Conservation (phyloP, 2,113 vertebrate species). For the Sylvia atricapilla region DNA sequence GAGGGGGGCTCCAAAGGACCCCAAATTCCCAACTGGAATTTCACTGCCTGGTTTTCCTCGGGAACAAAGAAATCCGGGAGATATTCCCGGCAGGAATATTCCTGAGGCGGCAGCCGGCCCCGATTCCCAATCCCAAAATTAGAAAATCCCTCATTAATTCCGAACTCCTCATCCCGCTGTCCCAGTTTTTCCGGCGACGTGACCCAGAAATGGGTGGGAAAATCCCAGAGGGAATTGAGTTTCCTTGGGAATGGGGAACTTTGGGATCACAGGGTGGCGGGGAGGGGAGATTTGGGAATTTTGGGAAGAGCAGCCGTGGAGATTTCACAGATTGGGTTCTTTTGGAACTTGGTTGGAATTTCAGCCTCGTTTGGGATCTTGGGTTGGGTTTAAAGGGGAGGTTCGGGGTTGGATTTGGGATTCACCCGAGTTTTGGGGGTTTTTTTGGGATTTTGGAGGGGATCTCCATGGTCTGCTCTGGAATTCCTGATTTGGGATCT, state of each 20-base stretch:
- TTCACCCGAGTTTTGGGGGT: neutral
- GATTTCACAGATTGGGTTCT: neutral
- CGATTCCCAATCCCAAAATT: neutral
- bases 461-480: too few relatives aligned
- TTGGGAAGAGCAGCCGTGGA: neutral
- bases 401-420: neutral
- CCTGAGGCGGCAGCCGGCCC: neutral
- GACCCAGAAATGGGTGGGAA: neutral
- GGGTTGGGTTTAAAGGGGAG: neutral
- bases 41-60: neutral
- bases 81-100: neutral
- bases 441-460: neutral
- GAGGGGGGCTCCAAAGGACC: neutral
- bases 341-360: neutral
- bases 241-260: neutral
- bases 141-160: neutral
- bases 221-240: neutral
- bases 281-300: neutral
- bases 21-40: neutral
- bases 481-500: neutral
- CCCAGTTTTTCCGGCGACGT: neutral
- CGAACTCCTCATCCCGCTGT: neutral
- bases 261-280: too few relatives aligned
- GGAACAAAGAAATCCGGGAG: neutral
- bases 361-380: fast-evolving